Evolutionary conservation across 1,140 invertebrate species (phyloP).

Genomic region (Sipha flava): DNA sequence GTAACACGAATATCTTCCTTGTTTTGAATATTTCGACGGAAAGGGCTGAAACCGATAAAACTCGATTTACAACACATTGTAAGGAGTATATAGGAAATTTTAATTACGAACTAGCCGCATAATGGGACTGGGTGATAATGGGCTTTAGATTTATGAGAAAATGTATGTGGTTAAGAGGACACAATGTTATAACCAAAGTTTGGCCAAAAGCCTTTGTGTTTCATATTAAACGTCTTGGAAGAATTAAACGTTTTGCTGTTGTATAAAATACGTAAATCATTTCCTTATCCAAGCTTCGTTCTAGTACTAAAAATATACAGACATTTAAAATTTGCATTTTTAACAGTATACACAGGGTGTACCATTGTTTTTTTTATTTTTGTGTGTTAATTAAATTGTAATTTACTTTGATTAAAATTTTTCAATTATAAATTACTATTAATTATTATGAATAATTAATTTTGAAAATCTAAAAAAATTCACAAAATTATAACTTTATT

Average conservation of each 20-base stretch:
- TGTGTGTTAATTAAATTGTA: too few relatives aligned
- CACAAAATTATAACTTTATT: too few relatives aligned
- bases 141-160: constrained; percentile 24
- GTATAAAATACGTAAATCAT: constrained; percentile 6
- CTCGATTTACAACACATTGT: neutral
- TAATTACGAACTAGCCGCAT: constrained; percentile 23
- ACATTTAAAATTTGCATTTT: too few relatives aligned
- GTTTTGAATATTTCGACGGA: constrained; percentile 19
- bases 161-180: neutral
- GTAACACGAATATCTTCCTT: constrained; percentile 1
- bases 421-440: too few relatives aligned
- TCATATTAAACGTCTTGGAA: neutral
- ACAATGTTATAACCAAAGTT: neutral
- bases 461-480: too few relatives aligned
- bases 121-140: constrained; percentile 18
- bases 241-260: neutral
- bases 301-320: neutral
- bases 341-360: too few relatives aligned
- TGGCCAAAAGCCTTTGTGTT: neutral
- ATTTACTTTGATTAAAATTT: too few relatives aligned
- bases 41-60: constrained; percentile 16
- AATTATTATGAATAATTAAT: too few relatives aligned
- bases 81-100: neutral
- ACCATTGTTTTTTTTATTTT: too few relatives aligned
- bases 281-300: too few relatives aligned